Evolutionary conservation across 1,140 invertebrate genomes (phyloP).

Genomic region (Ostrea denselamellosa): DNA sequence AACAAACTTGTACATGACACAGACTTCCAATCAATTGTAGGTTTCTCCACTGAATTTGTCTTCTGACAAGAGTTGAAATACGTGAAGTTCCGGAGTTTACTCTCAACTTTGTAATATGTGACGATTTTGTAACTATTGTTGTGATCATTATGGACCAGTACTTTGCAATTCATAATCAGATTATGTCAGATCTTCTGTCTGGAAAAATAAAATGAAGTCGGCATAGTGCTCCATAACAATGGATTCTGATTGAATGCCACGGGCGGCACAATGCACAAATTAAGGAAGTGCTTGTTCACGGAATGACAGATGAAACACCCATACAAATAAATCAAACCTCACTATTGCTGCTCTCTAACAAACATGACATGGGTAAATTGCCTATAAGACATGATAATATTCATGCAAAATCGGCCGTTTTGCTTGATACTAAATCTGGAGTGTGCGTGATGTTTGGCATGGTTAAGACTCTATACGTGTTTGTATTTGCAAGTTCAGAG

Average conservation of each 20-base stretch:
- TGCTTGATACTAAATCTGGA: neutral
- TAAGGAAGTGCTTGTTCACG: constrained; percentile 5
- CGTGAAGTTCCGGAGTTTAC: too few relatives aligned
- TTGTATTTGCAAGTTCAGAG: neutral
- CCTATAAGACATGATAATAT: neutral
- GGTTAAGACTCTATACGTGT: neutral
- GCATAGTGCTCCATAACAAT: neutral
- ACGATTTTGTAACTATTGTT: too few relatives aligned
- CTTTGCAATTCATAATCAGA: neutral
- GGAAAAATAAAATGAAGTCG: neutral
- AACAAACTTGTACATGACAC: too few relatives aligned
- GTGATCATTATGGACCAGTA: neutral
- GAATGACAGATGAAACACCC: neutral
- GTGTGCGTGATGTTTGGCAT: constrained; percentile 8
- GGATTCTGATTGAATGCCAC: neutral
- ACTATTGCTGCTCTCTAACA: neutral
- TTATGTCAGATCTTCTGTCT: neutral
- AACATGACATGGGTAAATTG: neutral
- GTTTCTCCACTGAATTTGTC: too few relatives aligned
- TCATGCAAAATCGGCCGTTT: neutral
- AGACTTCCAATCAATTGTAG: too few relatives aligned
- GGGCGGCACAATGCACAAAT: neutral
- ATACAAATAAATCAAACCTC: neutral
- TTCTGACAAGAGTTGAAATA: too few relatives aligned
- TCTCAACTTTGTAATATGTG: too few relatives aligned